Conservation (phyloP, 2,113 vertebrate genomes). For the human region GRCh38 chr1:177103501-177104000, state of each 20-base stretch:
- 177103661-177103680: not conserved
- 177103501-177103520: not conserved
- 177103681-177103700: not conserved
- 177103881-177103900: not conserved
- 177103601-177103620: constrained; percentile 30
- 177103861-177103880: not conserved
- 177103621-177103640: not conserved
- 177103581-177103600: constrained; percentile 1
- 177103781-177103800: constrained; percentile 52
- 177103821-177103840: not conserved
- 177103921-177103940: not conserved
- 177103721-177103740: constrained; percentile 31
- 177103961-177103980: not conserved
- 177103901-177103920: not conserved
- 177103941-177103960: not conserved
- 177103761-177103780: constrained; percentile 30
- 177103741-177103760: not conserved
- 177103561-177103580: not conserved
- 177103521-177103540: not conserved
- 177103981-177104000: not conserved
- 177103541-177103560: not conserved
- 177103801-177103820: constrained; percentile 18
- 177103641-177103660: not conserved
- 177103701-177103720: not conserved
- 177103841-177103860: constrained; percentile 22